Conservation (phyloP, 1,140 invertebrate genomes). For the Pogonus chalceus region DNA sequence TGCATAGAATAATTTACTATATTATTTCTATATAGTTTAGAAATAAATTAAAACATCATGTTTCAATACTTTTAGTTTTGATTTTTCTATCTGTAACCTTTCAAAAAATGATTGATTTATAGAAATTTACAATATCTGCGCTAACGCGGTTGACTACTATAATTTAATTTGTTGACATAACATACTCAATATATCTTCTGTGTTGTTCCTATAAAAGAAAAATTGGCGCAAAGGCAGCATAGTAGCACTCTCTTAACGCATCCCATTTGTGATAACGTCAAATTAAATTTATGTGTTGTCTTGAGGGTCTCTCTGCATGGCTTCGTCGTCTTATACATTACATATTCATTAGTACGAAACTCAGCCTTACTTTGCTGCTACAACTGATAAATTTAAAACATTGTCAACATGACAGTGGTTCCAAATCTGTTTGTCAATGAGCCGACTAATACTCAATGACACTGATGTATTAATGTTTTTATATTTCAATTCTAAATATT, state of each 20-base stretch:
- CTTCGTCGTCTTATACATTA: not conserved
- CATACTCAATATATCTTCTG: not conserved
- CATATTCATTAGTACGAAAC: not conserved
- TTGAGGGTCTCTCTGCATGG: not conserved
- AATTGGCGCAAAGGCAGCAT: not conserved
- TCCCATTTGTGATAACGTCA: not conserved
- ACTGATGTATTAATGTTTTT: no score
- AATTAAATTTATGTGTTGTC: not conserved
- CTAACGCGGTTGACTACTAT: no score
- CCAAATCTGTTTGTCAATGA: not conserved
- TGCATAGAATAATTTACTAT: no score
- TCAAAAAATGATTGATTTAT: no score
- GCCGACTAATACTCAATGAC: no score
- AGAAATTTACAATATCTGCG: no score
- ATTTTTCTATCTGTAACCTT: no score
- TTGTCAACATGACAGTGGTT: not conserved
- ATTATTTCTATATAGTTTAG: no score
- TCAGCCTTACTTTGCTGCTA: not conserved
- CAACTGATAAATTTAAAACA: not conserved
- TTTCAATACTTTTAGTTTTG: no score
- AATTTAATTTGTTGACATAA: no score
- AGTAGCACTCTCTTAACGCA: not conserved
- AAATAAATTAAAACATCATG: no score
- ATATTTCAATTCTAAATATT: no score
- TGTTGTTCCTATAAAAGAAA: not conserved